Base-by-base conservation (phyloP, 2,113 vertebrate genomes). In the Heterocephalus glaber region DNA sequence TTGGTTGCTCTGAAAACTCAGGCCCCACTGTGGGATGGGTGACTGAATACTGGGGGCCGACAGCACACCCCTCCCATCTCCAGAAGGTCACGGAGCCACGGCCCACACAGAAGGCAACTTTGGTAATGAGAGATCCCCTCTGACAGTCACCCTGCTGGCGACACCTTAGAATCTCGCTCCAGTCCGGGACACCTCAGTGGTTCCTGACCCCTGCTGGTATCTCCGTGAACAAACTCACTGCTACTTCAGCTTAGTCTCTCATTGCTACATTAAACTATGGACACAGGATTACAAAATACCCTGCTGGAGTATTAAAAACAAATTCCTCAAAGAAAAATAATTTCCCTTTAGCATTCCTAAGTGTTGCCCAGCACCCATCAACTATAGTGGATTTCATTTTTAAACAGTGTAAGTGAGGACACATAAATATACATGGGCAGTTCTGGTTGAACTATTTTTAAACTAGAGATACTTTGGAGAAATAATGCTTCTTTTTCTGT, bases 121-220 rank as follows among this genome's bases (percentile, higher is more conserved):
- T 56, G 13, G 1, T 65, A 3, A 89, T 38, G n/a, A 74, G 33
- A 61, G 19, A 30, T 95, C 92, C 74, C 60, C 66, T 74, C 52
- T 77, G 86, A 26, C 30, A 9, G 28, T 70, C 63, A 66, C 9
- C 35, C 28, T 86, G 44, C 54, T 63, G 38, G 54, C 47, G 89
- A 86, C 49, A 91, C 58, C 72, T 90, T 94, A 63, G 49, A 2
- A 12, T 76, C 22, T 11, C 54, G 54, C 2, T 12, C 54, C 12
- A 56, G 54, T 8, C 52, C 52, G 7, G 12, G 74, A 54, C 41
- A 28, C 26, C 93, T 97, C 97, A 94, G 70, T 56, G 96, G 97
- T 20, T 97, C 61, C 97, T 98, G 98, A 98, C 98, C 97, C 93
- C 98, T 98, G 89, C 97, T 98, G 98, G 98, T 92, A 5, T 72